Evolutionary conservation across 2,113 vertebrate genomes (phyloP).

Genomic region (Pomatorhinus ruficollis): DNA sequence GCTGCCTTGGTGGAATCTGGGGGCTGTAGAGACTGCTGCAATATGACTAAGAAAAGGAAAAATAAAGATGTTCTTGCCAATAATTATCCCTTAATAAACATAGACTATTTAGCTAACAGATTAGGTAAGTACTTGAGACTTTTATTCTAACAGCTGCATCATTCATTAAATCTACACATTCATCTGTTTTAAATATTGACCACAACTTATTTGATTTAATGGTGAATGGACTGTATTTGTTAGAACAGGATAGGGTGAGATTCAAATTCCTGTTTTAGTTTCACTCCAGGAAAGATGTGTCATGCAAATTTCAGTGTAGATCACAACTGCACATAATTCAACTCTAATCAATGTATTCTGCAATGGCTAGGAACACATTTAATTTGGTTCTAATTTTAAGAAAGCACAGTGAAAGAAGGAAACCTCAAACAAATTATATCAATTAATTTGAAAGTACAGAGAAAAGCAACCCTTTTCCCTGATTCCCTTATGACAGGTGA

Average conservation of each 20-base stretch:
- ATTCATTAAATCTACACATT: background rate
- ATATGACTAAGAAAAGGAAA: background rate
- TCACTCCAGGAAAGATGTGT: slow-evolving; percentile 44
- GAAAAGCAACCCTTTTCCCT: background rate
- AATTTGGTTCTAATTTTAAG: slow-evolving; percentile 51
- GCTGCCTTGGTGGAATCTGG: background rate
- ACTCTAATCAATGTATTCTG: slow-evolving; percentile 25
- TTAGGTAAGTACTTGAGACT: background rate
- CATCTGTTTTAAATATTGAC: slow-evolving; percentile 28
- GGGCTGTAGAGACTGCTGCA: background rate
- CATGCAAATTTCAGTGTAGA: slow-evolving; percentile 21
- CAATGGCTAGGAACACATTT: slow-evolving; percentile 11
- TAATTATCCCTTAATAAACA: background rate
- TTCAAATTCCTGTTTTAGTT: slow-evolving; percentile 32
- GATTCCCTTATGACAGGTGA: background rate
- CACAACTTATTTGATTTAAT: background rate
- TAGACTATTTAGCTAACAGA: background rate
- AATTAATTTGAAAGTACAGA: background rate
- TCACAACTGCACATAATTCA: slow-evolving; percentile 7
- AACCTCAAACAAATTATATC: background rate
- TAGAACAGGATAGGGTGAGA: background rate
- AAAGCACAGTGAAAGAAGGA: background rate
- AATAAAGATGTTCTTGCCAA: background rate
- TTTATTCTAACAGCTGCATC: background rate
- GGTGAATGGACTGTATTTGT: background rate